Evolutionary conservation across 2,888 invertebrate species (phyloP).

Genomic region (Mactromeris polynyma): DNA sequence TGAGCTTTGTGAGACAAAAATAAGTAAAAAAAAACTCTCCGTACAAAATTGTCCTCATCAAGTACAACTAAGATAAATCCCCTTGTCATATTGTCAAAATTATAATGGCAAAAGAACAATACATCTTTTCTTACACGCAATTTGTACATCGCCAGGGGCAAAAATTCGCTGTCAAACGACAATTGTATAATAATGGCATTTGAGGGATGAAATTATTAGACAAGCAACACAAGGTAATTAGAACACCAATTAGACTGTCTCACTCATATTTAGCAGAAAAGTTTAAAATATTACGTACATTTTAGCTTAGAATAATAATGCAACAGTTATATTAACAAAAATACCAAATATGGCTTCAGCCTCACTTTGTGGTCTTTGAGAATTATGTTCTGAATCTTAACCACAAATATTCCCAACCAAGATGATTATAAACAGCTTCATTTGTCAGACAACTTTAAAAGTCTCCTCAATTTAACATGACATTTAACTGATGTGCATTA

Average conservation of each 20-base stretch:
- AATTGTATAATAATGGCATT: slow-evolving; percentile 4
- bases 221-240: not conserved
- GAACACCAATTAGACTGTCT: not conserved
- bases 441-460: too few species aligned
- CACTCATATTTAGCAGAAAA: too few species aligned
- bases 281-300: too few species aligned
- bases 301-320: too few species aligned
- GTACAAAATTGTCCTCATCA: slow-evolving; percentile 24
- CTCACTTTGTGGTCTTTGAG: too few species aligned
- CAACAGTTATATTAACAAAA: too few species aligned
- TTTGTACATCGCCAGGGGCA: slow-evolving; percentile 28
- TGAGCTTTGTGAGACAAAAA: not conserved
- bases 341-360: too few species aligned
- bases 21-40: slow-evolving; percentile 16
- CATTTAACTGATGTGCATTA: too few species aligned
- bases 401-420: too few species aligned
- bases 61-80: slow-evolving; percentile 31
- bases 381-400: too few species aligned
- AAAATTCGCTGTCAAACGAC: slow-evolving; percentile 37
- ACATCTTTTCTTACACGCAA: slow-evolving; percentile 40
- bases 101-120: slow-evolving; percentile 40
- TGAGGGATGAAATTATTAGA: not conserved
- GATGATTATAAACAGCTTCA: too few species aligned
- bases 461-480: too few species aligned
- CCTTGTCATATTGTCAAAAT: slow-evolving; percentile 41